These are phyloP conservation scores for Diacarnus erythraeanus DNA, from an alignment of 37 sponge, comb jelly and placozoan genomes.

Conservation along the genomic window DNA sequence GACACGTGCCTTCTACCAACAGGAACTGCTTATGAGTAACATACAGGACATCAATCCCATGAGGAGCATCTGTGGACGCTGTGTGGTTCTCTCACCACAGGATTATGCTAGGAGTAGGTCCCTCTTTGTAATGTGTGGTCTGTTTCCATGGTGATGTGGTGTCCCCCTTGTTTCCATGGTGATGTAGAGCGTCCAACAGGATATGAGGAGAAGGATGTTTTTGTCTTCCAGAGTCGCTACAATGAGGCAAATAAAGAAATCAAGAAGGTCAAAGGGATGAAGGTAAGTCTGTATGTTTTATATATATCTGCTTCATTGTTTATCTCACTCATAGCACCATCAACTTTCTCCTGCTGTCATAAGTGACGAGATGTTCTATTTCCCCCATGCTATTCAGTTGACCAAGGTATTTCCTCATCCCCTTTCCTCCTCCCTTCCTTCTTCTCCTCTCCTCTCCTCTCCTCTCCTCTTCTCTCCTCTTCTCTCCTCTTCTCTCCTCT, in stretches of 20 bases:
- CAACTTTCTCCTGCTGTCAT: constrained; percentile 23
- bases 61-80: constrained; percentile 78
- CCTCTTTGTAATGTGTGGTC: neutral
- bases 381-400: constrained; percentile 56
- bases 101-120: constrained; percentile 82
- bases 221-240: constrained; percentile 76
- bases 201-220: constrained; percentile 79
- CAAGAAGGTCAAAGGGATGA: constrained; percentile 59
- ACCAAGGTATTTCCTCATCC: constrained; percentile 34
- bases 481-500: neutral
- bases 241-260: constrained; percentile 85
- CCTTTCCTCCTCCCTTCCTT: neutral
- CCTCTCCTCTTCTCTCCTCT: neutral
- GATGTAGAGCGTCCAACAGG: constrained; percentile 68
- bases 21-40: constrained; percentile 86
- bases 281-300: too few relatives aligned
- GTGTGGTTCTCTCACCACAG: constrained; percentile 61
- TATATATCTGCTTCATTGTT: neutral
- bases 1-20: constrained; percentile 77
- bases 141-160: neutral
- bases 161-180: neutral
- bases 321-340: constrained; percentile 34
- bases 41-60: constrained; percentile 94
- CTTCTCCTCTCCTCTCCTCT: neutral
- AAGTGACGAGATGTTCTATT: constrained; percentile 66